These are phyloP conservation scores for Reticulitermes lucifugus DNA, from an alignment of 2,888 invertebrate species.

Conservation along the genomic window DNA sequence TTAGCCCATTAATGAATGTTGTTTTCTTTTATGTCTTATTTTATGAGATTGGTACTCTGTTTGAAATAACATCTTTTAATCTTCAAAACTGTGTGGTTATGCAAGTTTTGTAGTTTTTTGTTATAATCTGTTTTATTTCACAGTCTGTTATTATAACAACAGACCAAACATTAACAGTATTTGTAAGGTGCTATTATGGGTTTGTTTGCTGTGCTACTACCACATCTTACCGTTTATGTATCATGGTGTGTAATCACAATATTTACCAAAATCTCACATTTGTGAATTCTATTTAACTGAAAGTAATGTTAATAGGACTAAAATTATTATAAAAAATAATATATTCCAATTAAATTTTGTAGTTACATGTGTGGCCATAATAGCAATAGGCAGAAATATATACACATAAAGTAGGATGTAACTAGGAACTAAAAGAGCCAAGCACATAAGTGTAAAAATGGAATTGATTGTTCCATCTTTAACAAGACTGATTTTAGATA, in stretches of 20 bases:
- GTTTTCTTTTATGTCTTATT: too few relatives aligned
- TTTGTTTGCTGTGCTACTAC: background rate
- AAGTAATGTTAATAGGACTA: background rate
- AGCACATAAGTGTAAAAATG: background rate
- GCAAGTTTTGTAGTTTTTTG: background rate
- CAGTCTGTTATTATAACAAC: background rate
- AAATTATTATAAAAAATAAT: background rate
- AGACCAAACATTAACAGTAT: conserved; percentile 4
- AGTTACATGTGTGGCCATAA: background rate
- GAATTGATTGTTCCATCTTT: conserved; percentile 30
- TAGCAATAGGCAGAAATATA: too few relatives aligned
- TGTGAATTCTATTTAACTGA: conserved; percentile 5
- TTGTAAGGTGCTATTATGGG: background rate
- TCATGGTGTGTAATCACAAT: background rate
- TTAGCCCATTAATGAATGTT: too few relatives aligned
- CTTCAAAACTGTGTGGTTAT: background rate
- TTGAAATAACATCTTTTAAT: background rate
- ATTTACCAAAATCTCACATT: background rate
- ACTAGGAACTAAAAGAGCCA: background rate
- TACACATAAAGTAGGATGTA: background rate
- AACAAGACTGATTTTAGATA: conserved; percentile 46
- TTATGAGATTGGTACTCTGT: too few relatives aligned
- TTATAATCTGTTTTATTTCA: background rate
- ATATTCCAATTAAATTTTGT: background rate
- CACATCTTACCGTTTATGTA: background rate